These are phyloP conservation scores for Campoletis sonorensis DNA, from an alignment of 1,140 invertebrate genomes.

Conservation along the genomic window DNA sequence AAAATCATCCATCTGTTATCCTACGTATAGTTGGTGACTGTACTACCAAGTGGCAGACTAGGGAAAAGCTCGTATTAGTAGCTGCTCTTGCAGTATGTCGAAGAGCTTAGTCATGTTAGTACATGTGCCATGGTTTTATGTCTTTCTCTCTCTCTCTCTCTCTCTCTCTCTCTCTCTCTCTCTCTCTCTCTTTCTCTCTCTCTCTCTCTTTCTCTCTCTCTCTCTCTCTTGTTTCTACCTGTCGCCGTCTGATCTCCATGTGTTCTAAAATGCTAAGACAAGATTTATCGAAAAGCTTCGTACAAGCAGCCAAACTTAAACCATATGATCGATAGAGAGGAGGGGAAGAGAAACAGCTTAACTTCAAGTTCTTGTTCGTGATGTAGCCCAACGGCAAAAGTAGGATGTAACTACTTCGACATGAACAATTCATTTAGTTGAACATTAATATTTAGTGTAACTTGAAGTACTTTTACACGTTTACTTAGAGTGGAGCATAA, in stretches of 20 bases:
- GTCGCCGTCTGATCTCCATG: not conserved
- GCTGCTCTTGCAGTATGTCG: slow-evolving; percentile 15
- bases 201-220: not conserved
- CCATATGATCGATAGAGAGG: not conserved
- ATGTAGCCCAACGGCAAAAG: not conserved
- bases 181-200: not conserved
- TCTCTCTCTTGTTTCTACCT: not conserved
- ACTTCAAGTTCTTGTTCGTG: not conserved
- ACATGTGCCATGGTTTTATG: not conserved
- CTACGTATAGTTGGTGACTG: slow-evolving; percentile 36
- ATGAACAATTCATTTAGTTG: not conserved
- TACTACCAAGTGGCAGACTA: not conserved
- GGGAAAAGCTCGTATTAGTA: slow-evolving; percentile 18
- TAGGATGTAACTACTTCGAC: not conserved
- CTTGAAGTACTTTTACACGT: not conserved
- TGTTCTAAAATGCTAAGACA: not conserved
- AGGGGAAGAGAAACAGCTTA: not conserved
- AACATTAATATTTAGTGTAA: not conserved
- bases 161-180: not conserved
- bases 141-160: too few relatives aligned
- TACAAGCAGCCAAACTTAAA: slow-evolving; percentile 1
- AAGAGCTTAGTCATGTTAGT: slow-evolving; percentile 32
- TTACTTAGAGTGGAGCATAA: too few relatives aligned
- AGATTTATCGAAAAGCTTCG: not conserved
- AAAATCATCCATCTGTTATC: slow-evolving; percentile 45